Base-by-base conservation (phyloP, 2,797 vertebrate genomes). In the Lindbergichthys nudifrons region DNA sequence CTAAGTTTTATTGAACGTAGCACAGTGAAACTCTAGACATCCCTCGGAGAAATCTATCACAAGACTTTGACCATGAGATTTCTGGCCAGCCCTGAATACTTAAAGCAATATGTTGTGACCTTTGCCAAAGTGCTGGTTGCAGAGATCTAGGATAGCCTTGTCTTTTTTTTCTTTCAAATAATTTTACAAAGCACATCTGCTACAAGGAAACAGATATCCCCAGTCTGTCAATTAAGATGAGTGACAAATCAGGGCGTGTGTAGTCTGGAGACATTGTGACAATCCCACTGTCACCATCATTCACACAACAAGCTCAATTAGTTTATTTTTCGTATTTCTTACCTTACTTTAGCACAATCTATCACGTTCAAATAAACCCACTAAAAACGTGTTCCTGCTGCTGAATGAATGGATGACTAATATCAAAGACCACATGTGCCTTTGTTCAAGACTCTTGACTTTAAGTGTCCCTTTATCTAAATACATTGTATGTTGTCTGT, bases 191-290 rank as follows among this genome's bases (percentile, higher is more conserved):
- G 70, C 66, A 74, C 86, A 80, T 81, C 86, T 82, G 88, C 66
- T 80, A 61, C 63, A 69, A 71, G 57, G 73, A 79, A 87, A 73
- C 76, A 41, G 12, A 70, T 64, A 81, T 88, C 81, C 76, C 80
- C 52, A 57, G 53, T 76, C 87, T 87, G 86, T 89, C 91, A 90
- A 90, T 92, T 92, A 90, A 70, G 80, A 91, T 73, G 88, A 89
- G 78, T 88, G 87, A 91, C 89, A 90, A 92, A 92, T 85, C 81
- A 66, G 82, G 70, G 72, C 84, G 87, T 89, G 82, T 87, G 83
- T 80, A 86, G 87, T 90, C 82, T 53, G 73, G 76, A 82, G 82
- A 82, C 81, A 36, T 74, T 67, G 53, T 39, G 65, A 73, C 57
- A 77, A 65, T 65, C 53, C 70, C 41, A 32, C 65, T 69, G 74